Percentiles rank a stretch among this genome's conserved stretches.
Conservation (phyloP, 2,888 invertebrate genomes). For the Leucophenga maculata region DNA sequence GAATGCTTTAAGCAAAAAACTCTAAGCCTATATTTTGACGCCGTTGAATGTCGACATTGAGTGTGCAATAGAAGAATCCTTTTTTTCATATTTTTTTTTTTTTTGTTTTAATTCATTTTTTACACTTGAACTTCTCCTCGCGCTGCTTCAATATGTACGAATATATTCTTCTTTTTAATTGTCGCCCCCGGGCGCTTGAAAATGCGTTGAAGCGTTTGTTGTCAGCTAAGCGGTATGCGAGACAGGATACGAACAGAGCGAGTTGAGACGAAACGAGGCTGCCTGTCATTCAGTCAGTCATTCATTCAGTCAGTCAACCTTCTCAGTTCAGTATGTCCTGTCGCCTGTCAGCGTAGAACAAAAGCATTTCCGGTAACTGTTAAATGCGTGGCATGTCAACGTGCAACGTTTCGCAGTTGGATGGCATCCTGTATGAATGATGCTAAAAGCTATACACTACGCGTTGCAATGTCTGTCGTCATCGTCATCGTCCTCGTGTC, state of each 20-base stretch:
- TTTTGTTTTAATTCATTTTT: conserved; percentile 37
- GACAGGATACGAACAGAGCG: not conserved
- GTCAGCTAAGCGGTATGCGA: conserved; percentile 26
- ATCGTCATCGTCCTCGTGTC: too few species aligned
- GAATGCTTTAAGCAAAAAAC: not conserved
- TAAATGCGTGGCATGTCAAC: conserved; percentile 64
- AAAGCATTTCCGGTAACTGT: conserved; percentile 66
- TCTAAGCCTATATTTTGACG: conserved; percentile 15
- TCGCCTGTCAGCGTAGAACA: conserved; percentile 48
- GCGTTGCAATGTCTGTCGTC: too few species aligned
- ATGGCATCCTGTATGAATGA: conserved; percentile 13
- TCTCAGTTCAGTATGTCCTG: not conserved
- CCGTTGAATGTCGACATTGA: conserved; percentile 6
- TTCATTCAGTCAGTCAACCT: conserved; percentile 32
- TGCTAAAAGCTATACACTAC: too few species aligned
- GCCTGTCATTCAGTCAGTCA: conserved; percentile 31
- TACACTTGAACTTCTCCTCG: conserved; percentile 48
- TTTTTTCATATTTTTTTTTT: conserved; percentile 2
- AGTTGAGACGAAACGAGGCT: conserved; percentile 23
- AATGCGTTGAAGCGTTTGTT: conserved; percentile 27
- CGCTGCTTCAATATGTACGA: conserved; percentile 30
- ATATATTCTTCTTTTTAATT: conserved; percentile 28
- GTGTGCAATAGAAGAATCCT: not conserved
- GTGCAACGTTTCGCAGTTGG: conserved; percentile 30
- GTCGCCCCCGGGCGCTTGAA: not conserved